These are phyloP conservation scores for Miniopterus natalensis DNA, from an alignment of 2,113 vertebrate species.

Conservation along the genomic window DNA sequence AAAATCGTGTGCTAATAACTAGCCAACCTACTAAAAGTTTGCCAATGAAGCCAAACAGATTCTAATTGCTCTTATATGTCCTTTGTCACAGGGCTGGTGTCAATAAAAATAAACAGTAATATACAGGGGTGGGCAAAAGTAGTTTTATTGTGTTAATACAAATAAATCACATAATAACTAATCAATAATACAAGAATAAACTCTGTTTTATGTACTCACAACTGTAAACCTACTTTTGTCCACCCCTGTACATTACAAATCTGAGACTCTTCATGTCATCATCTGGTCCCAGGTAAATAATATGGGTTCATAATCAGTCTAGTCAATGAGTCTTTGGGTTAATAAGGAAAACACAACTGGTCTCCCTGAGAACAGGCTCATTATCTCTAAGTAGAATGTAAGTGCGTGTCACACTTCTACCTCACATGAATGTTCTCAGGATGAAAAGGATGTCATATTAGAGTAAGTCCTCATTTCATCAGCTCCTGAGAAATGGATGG, in stretches of 20 bases:
- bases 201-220: background rate
- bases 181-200: background rate
- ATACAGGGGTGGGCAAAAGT: background rate
- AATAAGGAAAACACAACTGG: slow-evolving; percentile 3
- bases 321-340: background rate
- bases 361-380: background rate
- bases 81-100: background rate
- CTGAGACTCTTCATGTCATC: background rate
- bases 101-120: background rate
- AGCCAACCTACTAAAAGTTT: slow-evolving; percentile 7
- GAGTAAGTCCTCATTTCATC: background rate
- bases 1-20: slow-evolving; percentile 6
- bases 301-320: background rate
- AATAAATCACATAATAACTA: background rate
- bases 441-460: slow-evolving; percentile 15
- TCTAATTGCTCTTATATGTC: background rate
- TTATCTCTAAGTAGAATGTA: background rate
- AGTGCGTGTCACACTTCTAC: background rate
- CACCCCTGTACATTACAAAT: background rate
- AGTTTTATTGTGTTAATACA: background rate
- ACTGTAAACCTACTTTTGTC: background rate
- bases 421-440: background rate
- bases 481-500: background rate
- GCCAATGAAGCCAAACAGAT: slow-evolving; percentile 15
- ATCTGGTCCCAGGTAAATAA: background rate